Base-by-base conservation (phyloP, 2,888 invertebrate genomes). In the Adineta ricciae region DNA sequence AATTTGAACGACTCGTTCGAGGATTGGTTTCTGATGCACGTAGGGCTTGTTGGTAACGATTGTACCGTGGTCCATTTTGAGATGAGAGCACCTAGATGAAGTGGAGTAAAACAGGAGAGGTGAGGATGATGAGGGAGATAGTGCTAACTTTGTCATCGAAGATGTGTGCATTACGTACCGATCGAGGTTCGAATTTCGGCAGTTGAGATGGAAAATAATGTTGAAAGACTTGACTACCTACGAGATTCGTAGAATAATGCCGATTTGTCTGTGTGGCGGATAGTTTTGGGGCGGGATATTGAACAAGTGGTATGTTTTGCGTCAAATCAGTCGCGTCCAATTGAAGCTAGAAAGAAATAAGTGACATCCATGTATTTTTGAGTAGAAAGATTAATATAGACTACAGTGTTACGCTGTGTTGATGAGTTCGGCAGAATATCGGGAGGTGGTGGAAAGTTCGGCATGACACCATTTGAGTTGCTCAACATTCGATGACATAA, bases 401-500 rank as follows among this genome's bases (percentile, higher is more conserved):
- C 46, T 11, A 46, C 5, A 46, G 46, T 5, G 11, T 46, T 46
- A 46, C 46, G 46, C 11, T 46, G 46, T 46, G 46, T 46, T 8
- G 46, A 8, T 46, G 46, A 11, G 11, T 46, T 46, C 11, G 46
- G 46, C 11, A 46, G 5, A 8, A 46, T 11, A 46, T 5, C 11
- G 8, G 46, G 8, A 46, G 46, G 5, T 46, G 46, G 46, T 32
- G 83, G 83, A 32, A 83, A 9, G 32, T 73, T 73, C 14, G 85
- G 83, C 49, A 85, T 73, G 32, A 83, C 83, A 11, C 85, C 85
- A 1, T 49, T 36, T n/a, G 85, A 83, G 32, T 83, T 83, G 8
- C 54, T 82, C 38, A 85, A 56, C 46, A 85, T 54, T 83, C 54
- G 72, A 54, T 84, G 73, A n/a, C 83, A 72, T 41, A 85, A 54